A percentile compares a stretch with the other conserved stretches of the same genome.
phyloP scores from a whole-genome alignment of 1,140 invertebrate species.

The Hylyphantes graminicola region DNA sequence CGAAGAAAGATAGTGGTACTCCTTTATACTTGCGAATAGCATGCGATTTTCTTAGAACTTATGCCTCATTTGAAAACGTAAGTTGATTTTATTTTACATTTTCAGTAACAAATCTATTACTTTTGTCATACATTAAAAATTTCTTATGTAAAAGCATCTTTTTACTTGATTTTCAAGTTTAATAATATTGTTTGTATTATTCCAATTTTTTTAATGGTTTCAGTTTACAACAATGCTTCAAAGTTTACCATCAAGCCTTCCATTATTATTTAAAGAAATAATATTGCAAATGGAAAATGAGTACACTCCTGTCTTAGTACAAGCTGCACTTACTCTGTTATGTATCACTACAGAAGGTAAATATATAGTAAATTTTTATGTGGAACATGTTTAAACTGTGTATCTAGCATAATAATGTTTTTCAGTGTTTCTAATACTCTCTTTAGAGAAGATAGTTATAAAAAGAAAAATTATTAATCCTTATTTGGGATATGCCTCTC shows the following conservation, averaged over 20 bases:
- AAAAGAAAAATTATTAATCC: too few species aligned
- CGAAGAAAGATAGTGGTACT: constrained; percentile 68
- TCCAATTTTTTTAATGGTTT: constrained; percentile 56
- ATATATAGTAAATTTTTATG: background rate
- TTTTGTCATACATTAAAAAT: background rate
- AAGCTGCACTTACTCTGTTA: constrained; percentile 30
- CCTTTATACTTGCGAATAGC: constrained; percentile 68
- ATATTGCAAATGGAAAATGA: constrained; percentile 59
- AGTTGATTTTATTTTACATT: constrained; percentile 30
- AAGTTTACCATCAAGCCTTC: constrained; percentile 26
- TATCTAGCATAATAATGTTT: too few species aligned
- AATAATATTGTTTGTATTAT: background rate
- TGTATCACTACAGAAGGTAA: constrained; percentile 55
- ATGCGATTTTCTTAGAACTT: constrained; percentile 69
- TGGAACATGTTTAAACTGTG: too few species aligned
- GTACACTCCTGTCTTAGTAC: constrained; percentile 19
- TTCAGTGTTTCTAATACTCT: too few species aligned
- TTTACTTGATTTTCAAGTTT: background rate
- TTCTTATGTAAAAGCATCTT: background rate
- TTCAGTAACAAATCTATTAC: background rate
- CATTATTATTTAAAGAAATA: constrained; percentile 63
- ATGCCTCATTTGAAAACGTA: constrained; percentile 69
- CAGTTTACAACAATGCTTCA: constrained; percentile 65
- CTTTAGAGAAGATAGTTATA: too few species aligned
- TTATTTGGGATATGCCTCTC: too few species aligned